Conservation (phyloP, 2,797 vertebrate genomes). For the Paedocypris micromegethes region DNA sequence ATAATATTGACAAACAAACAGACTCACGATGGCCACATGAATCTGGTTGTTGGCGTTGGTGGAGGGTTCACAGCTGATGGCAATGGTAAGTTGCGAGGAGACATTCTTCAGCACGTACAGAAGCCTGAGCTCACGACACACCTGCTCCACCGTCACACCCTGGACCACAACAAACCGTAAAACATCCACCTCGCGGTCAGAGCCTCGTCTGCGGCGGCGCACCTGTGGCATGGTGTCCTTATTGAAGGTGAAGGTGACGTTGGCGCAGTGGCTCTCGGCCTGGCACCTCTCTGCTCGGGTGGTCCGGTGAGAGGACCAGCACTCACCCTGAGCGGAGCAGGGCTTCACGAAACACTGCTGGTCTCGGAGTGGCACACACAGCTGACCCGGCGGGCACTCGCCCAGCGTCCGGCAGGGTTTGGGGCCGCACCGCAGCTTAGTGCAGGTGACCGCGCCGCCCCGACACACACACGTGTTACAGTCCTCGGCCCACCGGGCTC, state of each 20-base stretch:
- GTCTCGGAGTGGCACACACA: conserved; percentile 71
- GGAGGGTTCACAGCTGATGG: conserved; percentile 80
- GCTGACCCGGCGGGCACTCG: conserved; percentile 73
- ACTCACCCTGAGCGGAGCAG: conserved; percentile 74
- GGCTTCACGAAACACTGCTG: conserved; percentile 82
- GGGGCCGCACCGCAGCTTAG: conserved; percentile 84
- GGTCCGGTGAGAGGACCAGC: conserved; percentile 69
- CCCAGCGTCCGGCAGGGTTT: conserved; percentile 66
- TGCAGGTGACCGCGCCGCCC: conserved; percentile 74
- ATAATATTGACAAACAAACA: too few species aligned
- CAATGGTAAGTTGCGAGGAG: conserved; percentile 78
- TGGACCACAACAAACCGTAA: conserved; percentile 41
- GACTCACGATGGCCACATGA: conserved; percentile 84
- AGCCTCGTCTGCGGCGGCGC: conserved; percentile 31
- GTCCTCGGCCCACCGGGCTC: conserved; percentile 76
- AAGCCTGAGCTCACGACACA: conserved; percentile 80
- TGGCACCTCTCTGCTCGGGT: conserved; percentile 68
- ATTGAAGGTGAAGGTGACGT: conserved; percentile 86
- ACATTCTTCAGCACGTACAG: conserved; percentile 77
- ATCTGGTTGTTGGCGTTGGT: conserved; percentile 77
- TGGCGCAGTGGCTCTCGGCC: conserved; percentile 75
- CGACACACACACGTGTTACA: conserved; percentile 79
- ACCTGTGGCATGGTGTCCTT: conserved; percentile 85
- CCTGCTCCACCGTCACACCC: conserved; percentile 84
- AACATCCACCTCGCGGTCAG: too few species aligned